phyloP scores from a whole-genome alignment of 2,113 vertebrate species.

The Bothrops jararaca region DNA sequence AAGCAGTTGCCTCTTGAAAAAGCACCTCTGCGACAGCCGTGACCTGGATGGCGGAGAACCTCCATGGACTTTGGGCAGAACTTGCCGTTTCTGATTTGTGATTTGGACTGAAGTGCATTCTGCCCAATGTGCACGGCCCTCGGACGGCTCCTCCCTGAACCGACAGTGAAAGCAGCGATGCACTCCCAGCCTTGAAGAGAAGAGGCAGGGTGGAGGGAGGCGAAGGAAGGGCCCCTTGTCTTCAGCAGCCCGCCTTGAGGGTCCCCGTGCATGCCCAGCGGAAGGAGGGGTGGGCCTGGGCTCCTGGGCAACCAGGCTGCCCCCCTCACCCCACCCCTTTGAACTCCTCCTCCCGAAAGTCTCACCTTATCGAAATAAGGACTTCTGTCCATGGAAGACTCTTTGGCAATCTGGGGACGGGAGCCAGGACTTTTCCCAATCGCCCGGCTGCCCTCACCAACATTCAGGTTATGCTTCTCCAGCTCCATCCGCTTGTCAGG shows the following conservation, averaged over 20 bases:
- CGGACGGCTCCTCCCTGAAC: background rate
- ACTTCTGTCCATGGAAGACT: conserved; percentile 88
- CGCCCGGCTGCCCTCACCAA: conserved; percentile 85
- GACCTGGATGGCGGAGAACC: too few relatives aligned
- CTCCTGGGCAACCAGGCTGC: background rate
- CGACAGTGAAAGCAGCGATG: rapidly evolving
- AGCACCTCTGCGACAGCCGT: too few relatives aligned
- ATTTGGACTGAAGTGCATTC: background rate
- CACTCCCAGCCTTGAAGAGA: background rate
- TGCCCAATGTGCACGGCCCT: background rate
- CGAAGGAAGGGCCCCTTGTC: rapidly evolving
- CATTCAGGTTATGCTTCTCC: conserved; percentile 80
- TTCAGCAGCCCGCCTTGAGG: background rate
- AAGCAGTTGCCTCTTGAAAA: too few relatives aligned
- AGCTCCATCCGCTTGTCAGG: conserved; percentile 90
- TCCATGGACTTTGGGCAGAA: background rate
- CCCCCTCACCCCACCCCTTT: rapidly evolving
- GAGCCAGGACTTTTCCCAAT: conserved; percentile 85
- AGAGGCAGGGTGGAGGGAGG: background rate
- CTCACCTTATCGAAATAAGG: conserved; percentile 92
- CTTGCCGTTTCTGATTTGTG: background rate
- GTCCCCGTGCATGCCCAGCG: background rate
- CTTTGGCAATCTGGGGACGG: conserved; percentile 91
- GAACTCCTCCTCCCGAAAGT: background rate
- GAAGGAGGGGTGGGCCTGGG: background rate